phyloP scores from a whole-genome alignment of 2,113 vertebrate genomes.

The Actenoides hombroni region DNA sequence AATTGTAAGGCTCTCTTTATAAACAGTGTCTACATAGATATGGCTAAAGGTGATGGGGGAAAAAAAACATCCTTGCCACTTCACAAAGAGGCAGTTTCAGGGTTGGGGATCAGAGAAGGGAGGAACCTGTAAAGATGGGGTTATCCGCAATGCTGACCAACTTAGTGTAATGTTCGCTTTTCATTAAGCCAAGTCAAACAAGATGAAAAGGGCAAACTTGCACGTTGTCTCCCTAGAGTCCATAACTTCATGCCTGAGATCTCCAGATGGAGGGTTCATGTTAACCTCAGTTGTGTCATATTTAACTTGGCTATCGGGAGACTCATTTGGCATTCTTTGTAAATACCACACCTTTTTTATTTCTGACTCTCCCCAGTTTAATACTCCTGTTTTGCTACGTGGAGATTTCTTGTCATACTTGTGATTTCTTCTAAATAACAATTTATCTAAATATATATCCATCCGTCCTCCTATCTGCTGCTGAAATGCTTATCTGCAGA shows the following conservation, averaged over 20 bases:
- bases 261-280: neutral
- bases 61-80: neutral
- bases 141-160: neutral
- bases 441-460: too few relatives aligned
- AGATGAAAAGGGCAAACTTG: neutral
- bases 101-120: neutral
- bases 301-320: slow-evolving; percentile 57
- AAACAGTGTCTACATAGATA: neutral
- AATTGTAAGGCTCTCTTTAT: neutral
- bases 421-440: neutral
- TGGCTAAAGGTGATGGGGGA: neutral
- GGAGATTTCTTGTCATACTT: slow-evolving; percentile 1
- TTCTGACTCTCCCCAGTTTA: neutral
- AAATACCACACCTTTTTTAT: slow-evolving; percentile 52
- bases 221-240: neutral
- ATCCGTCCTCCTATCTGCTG: neutral
- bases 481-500: neutral
- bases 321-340: neutral
- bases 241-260: neutral
- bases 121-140: neutral
- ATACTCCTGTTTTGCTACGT: neutral
- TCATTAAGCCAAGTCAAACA: slow-evolving; percentile 7
- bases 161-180: neutral
- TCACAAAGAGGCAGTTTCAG: neutral
- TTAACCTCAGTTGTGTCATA: slow-evolving; percentile 23